Base-by-base conservation (phyloP, 2,797 vertebrate genomes). In the Hyperoplus immaculatus region DNA sequence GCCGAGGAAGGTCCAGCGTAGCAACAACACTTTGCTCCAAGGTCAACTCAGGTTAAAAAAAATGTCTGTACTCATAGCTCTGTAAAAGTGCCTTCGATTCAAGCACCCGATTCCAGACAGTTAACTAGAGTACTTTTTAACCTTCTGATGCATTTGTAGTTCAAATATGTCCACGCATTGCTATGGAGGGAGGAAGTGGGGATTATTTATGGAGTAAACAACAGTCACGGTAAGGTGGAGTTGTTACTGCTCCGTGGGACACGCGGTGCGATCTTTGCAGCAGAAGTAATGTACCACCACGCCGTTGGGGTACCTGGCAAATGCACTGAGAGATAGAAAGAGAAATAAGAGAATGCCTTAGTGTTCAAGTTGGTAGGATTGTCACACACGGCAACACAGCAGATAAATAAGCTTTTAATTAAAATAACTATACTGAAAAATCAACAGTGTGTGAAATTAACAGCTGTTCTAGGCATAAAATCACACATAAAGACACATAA, bases 251-350 rank as follows among this genome's bases (percentile, higher is more conserved):
- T 96, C 96, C 0, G 91, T 90, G 57, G 96, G 96, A 88, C 96
- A 96, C 51, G 84, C 57, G 39, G 14, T 94, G 55, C 95, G 95
- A 91, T 99, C 98, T 94, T 98, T 99, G 93, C 98, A 99, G 95
- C 98, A 99, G 95, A 98, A 99, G 94, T 99, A 99, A 92, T 99
- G 98, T 68, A 99, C 98, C 12, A 99, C 97, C 87, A 98, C 96
- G 5, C 97, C 97, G 71, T 97, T 99, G 61, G 98, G 98, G 91
- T 99, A 99, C 80, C 98, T 95, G 89, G 98, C 98, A 87, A 99
- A 99, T 0, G 98, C 98, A 81, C 98, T 99, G 95, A 1, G 64
- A 64, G 15, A 29, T 29, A 78, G 14, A 80, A 13, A 69, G 3
- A 82, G 0, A 61, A 18, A 85, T 5, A 71, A 46, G 6, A 68